Conservation (phyloP, 2,888 invertebrate genomes). For the Mantis religiosa region DNA sequence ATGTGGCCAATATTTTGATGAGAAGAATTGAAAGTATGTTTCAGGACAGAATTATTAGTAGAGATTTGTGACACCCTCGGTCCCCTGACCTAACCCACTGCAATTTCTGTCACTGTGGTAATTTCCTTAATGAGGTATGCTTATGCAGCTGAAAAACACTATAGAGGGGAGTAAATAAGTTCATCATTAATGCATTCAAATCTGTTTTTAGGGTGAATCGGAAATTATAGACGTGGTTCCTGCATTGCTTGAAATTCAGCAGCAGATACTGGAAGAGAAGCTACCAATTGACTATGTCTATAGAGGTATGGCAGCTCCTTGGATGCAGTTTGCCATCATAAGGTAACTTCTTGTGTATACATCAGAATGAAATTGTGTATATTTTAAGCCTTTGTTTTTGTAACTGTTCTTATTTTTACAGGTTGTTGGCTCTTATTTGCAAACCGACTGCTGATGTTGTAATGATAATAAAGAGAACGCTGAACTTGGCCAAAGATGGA, state of each 20-base stretch:
- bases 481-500: background rate
- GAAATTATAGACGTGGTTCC: constrained; percentile 10
- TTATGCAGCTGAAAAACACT: no score
- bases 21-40: no score
- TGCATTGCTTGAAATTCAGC: constrained; percentile 23
- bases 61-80: no score
- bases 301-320: constrained; percentile 22
- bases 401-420: background rate
- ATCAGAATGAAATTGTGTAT: background rate
- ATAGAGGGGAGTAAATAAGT: no score
- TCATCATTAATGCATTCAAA: no score
- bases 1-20: no score
- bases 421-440: constrained; percentile 5
- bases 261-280: constrained; percentile 28
- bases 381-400: background rate
- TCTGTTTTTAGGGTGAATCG: background rate
- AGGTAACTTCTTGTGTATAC: background rate
- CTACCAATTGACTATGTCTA: constrained; percentile 26
- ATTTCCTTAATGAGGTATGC: no score
- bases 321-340: constrained; percentile 28
- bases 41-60: no score
- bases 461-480: constrained; percentile 16
- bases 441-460: background rate
- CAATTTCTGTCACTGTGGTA: no score
- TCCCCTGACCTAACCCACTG: no score